A percentile compares a stretch with the other conserved stretches of the same genome.
These are phyloP conservation scores for Notocelia uddmanniana DNA, from an alignment of 2,888 invertebrate genomes.

Conservation along the genomic window DNA sequence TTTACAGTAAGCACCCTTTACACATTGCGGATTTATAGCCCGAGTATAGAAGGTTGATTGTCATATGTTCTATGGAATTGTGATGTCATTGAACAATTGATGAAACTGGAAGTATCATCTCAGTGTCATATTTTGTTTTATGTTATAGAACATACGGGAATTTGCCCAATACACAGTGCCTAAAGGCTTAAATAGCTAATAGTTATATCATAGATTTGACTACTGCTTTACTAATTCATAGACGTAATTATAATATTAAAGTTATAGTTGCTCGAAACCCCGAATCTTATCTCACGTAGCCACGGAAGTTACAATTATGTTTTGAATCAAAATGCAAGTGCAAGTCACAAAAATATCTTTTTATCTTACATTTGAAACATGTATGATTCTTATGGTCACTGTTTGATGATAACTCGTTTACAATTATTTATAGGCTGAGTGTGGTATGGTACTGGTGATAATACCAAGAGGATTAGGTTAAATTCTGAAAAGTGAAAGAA, in stretches of 20 bases:
- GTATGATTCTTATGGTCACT: background rate
- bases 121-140: background rate
- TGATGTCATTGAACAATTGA: background rate
- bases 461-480: background rate
- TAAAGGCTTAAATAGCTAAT: slow-evolving; percentile 1
- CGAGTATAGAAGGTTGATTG: background rate
- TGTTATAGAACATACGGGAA: background rate
- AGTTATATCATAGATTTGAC: background rate
- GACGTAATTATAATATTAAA: background rate
- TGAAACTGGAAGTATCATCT: no score
- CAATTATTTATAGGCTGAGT: no score
- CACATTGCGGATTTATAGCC: slow-evolving; percentile 1
- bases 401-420: background rate
- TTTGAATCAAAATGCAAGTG: background rate
- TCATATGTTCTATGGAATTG: background rate
- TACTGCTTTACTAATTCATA: slow-evolving; percentile 2
- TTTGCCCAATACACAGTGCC: background rate
- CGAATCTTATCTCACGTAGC: background rate
- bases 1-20: slow-evolving; percentile 7
- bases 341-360: no score
- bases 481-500: background rate
- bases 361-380: no score
- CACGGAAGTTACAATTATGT: background rate
- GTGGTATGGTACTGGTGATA: no score
- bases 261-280: background rate